Evolutionary conservation across 2,797 vertebrate species (phyloP), one percentile per base, ranked within the genome.

Genomic region (Acipenser oxyrinchus): DNA sequence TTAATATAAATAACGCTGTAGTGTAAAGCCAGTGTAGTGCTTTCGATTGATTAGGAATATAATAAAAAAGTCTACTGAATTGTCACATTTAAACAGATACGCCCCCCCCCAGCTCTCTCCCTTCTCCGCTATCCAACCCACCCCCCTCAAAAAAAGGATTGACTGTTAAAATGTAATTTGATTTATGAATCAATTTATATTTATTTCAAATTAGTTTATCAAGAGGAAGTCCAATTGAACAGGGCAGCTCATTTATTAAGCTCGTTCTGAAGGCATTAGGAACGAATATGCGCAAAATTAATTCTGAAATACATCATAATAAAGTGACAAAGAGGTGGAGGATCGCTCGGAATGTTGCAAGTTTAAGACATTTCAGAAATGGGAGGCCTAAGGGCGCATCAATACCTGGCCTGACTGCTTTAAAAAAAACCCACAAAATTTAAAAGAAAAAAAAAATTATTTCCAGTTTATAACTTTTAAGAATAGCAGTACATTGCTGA

Each of bases 161-260:
- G 55, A n/a, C 55, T 58, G 55, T 58, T 58, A 37, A 37, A 58
- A 58, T 58, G 55, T 58, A 58, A 58, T 58, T 58, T 12, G 11
- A 58, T 58, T 58, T 58, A 58, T 13, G 15, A 58, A 58, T 58
- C 55, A 58, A 37, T 37, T 4, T 3, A 37, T 37, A 57, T 57
- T 58, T 58, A 58, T 58, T 58, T 58, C 6, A 58, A 58, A 58
- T 58, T 58, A 58, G 55, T 58, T 58, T 58, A 58, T 58, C 55
- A 58, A n/a, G 55, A 58, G 55, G 55, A 58, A 58, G 55, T 58
- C 11, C 12, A 13, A 58, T 6, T 58, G 55, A 58, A 6, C 11
- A 6, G 23, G 23, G 11, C 51, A 53, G 51, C 51, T 53, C 51
- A 53, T 53, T 8, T 53, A 8, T 53, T 53, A 53, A 8, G 23